phyloP scores from a whole-genome alignment of 2,797 vertebrate species.

The Cynopterus sphinx region DNA sequence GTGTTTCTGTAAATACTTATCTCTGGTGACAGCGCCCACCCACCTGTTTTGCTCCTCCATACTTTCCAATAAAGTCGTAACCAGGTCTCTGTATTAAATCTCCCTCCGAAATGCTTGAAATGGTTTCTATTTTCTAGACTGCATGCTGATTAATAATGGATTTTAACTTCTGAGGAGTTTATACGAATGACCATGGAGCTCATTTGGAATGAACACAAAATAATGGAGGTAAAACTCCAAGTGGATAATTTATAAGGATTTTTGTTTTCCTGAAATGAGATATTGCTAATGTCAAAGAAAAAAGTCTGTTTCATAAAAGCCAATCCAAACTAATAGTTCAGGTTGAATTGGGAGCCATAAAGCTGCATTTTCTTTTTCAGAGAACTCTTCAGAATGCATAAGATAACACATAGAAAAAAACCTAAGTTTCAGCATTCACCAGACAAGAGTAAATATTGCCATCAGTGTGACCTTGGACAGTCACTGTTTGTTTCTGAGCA shows the following conservation, averaged over 20 bases:
- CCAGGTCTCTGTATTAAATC: background rate
- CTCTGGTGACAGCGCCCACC: background rate
- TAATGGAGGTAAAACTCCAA: constrained; percentile 9
- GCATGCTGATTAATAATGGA: background rate
- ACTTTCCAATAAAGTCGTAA: background rate
- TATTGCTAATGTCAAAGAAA: background rate
- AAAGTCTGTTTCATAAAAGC: background rate
- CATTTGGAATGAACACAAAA: constrained; percentile 22
- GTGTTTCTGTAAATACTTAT: background rate
- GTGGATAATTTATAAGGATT: background rate
- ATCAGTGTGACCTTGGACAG: background rate
- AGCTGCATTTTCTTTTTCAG: background rate
- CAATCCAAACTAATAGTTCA: background rate
- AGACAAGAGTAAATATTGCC: background rate
- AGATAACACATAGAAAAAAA: background rate
- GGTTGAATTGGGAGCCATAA: background rate
- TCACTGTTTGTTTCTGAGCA: background rate
- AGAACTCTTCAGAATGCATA: background rate
- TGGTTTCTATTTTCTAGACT: background rate
- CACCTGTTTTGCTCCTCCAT: background rate
- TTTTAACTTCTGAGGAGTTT: background rate
- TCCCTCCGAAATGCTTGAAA: background rate
- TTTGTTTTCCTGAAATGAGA: background rate
- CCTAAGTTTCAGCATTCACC: background rate
- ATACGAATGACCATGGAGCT: constrained; percentile 33